Percentiles rank a stretch among this genome's conserved stretches.
phyloP scores from a whole-genome alignment of 2,113 vertebrate genomes.

The Lamprotornis superbus region DNA sequence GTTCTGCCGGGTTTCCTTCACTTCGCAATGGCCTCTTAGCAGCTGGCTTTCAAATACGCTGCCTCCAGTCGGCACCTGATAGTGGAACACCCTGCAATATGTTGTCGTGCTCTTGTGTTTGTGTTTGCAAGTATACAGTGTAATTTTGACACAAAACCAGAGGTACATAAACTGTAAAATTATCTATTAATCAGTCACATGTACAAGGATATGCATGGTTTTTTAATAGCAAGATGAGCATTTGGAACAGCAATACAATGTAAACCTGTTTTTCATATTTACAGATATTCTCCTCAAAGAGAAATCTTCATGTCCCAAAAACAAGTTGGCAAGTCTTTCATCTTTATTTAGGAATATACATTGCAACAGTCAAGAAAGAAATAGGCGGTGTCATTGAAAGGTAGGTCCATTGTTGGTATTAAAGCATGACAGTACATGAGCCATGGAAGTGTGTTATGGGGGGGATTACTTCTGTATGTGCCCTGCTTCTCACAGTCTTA shows the following conservation, averaged over 20 bases:
- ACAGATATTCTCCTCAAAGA: background rate
- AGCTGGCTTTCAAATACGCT: background rate
- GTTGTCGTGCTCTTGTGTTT: background rate
- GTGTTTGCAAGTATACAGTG: too few species aligned
- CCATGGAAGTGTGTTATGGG: accelerated
- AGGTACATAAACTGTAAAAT: background rate
- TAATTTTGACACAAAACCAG: background rate
- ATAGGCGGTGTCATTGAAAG: background rate
- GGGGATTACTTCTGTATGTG: background rate
- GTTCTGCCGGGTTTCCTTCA: background rate
- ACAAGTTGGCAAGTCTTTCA: accelerated
- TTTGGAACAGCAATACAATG: background rate
- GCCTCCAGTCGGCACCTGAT: background rate
- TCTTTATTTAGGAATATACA: background rate
- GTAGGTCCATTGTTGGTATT: background rate
- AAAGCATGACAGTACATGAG: background rate
- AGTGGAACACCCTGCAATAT: accelerated
- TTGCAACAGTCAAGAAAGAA: background rate
- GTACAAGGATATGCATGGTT: accelerated
- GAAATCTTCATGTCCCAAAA: background rate
- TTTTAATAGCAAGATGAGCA: background rate
- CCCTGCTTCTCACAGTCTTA: background rate
- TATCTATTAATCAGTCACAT: background rate
- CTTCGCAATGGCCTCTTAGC: background rate
- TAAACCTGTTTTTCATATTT: background rate